phyloP scores from a whole-genome alignment of 2,888 invertebrate species.

The Clunio marinus region DNA sequence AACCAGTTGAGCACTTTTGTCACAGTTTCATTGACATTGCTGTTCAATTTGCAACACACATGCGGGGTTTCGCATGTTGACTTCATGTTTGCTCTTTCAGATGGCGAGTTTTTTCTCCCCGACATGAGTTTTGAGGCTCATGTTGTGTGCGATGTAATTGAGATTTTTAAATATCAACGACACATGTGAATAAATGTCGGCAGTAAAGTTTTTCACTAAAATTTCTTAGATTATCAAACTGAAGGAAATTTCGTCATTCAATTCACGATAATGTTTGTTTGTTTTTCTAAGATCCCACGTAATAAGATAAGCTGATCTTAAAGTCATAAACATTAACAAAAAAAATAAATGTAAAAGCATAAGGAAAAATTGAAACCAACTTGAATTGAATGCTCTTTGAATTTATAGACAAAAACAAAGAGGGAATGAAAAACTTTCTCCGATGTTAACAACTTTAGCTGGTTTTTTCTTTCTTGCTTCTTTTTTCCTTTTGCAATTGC shows the following conservation, averaged over 20 bases:
- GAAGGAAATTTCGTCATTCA: too few relatives aligned
- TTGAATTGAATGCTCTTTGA: neutral
- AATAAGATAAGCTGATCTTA: neutral
- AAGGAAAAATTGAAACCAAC: neutral
- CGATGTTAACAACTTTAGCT: neutral
- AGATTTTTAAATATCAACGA: too few relatives aligned
- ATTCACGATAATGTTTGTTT: too few relatives aligned
- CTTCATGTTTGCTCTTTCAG: too few relatives aligned
- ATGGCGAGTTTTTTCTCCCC: too few relatives aligned
- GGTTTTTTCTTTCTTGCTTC: neutral
- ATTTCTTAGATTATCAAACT: too few relatives aligned
- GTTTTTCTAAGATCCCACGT: too few relatives aligned
- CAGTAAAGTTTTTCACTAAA: too few relatives aligned
- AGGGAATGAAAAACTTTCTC: conserved; percentile 14
- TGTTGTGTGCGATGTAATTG: too few relatives aligned
- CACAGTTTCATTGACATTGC: neutral
- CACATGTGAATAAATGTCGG: too few relatives aligned
- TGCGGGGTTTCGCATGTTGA: too few relatives aligned
- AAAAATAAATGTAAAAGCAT: neutral
- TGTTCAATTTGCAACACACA: neutral
- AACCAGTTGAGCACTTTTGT: conserved; percentile 22
- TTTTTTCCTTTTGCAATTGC: neutral
- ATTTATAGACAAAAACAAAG: neutral
- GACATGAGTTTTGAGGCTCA: too few relatives aligned
- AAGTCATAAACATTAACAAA: neutral